Conservation (phyloP, 2,888 invertebrate species). For the Saturnia pavonia region DNA sequence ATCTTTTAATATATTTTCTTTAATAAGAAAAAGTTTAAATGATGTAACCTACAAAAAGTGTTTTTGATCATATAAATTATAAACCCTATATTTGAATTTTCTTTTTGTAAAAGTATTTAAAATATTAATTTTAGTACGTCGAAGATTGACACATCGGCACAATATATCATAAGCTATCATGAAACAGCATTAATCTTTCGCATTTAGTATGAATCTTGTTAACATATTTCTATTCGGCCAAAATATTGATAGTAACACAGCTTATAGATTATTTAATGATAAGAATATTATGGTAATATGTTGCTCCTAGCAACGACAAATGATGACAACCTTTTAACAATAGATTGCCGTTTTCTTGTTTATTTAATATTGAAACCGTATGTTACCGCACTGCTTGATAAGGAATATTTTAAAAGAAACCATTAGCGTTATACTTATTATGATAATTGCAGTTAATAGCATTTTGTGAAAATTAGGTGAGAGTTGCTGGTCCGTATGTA, state of each 20-base stretch:
- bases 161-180: not conserved
- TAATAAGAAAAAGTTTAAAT: no score
- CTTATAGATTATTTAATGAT: slow-evolving; percentile 6
- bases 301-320: not conserved
- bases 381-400: not conserved
- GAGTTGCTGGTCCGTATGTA: not conserved
- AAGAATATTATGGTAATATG: not conserved
- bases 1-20: no score
- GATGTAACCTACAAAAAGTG: no score
- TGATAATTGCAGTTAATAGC: not conserved
- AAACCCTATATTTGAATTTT: no score
- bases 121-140: not conserved
- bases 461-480: not conserved
- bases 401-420: not conserved
- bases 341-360: not conserved
- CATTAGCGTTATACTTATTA: not conserved
- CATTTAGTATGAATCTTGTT: not conserved
- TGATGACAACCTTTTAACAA: not conserved
- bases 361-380: not conserved
- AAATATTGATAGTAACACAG: not conserved
- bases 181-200: not conserved
- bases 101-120: no score
- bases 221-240: not conserved
- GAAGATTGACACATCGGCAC: no score
- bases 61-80: no score